Percentiles rank a stretch among this genome's conserved stretches.
These are phyloP conservation scores for Scolopax mira DNA, from an alignment of 2,113 vertebrate genomes.

Conservation along the genomic window DNA sequence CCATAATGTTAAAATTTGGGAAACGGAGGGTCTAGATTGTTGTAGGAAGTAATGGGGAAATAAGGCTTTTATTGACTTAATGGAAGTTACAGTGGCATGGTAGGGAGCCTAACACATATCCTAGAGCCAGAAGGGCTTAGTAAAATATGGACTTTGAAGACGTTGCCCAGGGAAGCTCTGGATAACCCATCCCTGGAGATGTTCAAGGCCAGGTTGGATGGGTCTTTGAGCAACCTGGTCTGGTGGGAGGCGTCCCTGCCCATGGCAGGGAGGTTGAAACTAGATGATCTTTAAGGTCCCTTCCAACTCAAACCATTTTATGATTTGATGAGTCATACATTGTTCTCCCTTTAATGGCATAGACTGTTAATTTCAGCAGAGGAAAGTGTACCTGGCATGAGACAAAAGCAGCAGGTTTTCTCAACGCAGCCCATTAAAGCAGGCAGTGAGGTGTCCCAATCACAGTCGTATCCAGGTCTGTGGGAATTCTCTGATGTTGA, in stretches of 20 bases:
- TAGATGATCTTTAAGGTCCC: neutral
- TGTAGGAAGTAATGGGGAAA: neutral
- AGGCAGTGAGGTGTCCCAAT: neutral
- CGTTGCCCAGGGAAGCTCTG: neutral
- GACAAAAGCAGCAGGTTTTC: neutral
- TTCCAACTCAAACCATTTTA: neutral
- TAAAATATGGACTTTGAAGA: neutral
- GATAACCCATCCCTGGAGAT: neutral
- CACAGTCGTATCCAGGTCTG: rapidly evolving
- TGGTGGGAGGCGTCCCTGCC: neutral
- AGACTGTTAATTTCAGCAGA: neutral
- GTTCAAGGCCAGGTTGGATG: neutral
- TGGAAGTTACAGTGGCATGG: neutral
- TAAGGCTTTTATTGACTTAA: neutral
- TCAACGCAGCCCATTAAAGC: neutral
- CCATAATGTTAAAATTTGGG: neutral
- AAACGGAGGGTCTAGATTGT: neutral
- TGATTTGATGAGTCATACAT: neutral
- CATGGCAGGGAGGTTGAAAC: neutral
- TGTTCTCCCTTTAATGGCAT: neutral
- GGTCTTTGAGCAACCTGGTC: neutral
- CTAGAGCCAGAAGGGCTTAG: neutral
- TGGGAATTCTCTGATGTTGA: neutral
- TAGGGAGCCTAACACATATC: neutral
- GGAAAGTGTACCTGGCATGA: neutral